phyloP scores from a whole-genome alignment of 2,113 vertebrate genomes.

The Sterna hirundo region DNA sequence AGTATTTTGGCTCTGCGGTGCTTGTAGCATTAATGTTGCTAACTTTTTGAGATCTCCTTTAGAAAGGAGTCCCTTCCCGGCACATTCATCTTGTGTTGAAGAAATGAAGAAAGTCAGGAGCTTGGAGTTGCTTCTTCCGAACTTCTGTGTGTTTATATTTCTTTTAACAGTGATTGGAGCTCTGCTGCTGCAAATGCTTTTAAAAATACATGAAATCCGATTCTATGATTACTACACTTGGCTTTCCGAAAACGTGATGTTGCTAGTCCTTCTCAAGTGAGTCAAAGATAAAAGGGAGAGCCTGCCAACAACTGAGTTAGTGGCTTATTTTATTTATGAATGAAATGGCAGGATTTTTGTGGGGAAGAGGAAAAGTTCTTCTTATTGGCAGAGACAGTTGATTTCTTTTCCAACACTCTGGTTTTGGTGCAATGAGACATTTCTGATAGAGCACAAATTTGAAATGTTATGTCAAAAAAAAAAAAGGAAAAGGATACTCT shows the following conservation, averaged over 20 bases:
- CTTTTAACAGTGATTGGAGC: constrained; percentile 38
- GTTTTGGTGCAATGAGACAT: neutral
- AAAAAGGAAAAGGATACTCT: neutral
- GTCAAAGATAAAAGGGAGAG: constrained; percentile 59
- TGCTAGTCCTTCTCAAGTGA: constrained; percentile 55
- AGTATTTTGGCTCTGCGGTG: neutral
- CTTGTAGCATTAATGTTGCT: neutral
- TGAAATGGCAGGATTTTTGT: constrained; percentile 51
- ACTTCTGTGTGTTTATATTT: constrained; percentile 35
- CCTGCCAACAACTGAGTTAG: constrained; percentile 44
- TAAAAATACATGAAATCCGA: constrained; percentile 69
- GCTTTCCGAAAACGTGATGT: constrained; percentile 18
- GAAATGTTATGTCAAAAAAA: neutral
- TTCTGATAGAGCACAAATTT: neutral
- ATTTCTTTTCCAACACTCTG: neutral
- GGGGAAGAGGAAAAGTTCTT: neutral
- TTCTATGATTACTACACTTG: constrained; percentile 59
- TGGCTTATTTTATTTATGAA: constrained; percentile 67
- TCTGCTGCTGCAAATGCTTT: constrained; percentile 56
- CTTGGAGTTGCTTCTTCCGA: neutral
- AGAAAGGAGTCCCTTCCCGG: neutral
- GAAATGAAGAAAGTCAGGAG: neutral
- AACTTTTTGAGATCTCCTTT: constrained; percentile 40
- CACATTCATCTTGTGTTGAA: neutral
- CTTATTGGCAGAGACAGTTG: constrained; percentile 13